These are phyloP conservation scores for Struthidea cinerea DNA, from an alignment of 2,113 vertebrate species.

Conservation along the genomic window DNA sequence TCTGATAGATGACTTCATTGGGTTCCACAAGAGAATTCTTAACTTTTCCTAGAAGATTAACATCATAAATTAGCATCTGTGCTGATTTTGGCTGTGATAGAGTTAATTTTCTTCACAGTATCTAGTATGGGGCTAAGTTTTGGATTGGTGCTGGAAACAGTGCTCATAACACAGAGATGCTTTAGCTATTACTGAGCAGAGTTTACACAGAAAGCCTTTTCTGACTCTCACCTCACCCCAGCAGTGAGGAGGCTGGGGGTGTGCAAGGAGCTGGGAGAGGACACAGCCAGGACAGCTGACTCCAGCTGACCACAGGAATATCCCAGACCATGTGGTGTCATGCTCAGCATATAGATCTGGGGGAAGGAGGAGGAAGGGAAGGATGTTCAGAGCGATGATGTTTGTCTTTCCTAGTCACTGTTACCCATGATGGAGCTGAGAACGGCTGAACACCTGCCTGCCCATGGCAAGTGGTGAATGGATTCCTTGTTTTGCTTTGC, in stretches of 20 bases:
- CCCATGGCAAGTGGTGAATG: rapidly evolving
- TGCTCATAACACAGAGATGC: not conserved
- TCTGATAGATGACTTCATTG: not conserved
- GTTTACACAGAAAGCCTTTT: not conserved
- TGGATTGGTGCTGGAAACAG: not conserved
- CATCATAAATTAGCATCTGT: not conserved
- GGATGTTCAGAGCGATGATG: not conserved
- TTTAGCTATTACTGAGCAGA: not conserved
- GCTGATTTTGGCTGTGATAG: not conserved
- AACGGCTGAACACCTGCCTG: not conserved
- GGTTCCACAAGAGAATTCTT: not conserved
- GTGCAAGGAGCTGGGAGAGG: not conserved
- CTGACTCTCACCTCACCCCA: not conserved
- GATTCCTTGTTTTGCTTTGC: not conserved
- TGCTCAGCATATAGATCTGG: not conserved
- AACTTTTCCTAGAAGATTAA: not conserved
- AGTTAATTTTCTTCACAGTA: not conserved
- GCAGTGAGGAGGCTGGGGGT: not conserved
- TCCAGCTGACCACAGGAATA: not conserved
- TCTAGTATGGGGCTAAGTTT: not conserved
- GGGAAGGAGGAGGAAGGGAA: not conserved
- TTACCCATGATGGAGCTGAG: not conserved
- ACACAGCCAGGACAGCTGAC: not conserved
- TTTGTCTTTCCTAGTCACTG: not conserved
- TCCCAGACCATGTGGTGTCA: not conserved